phyloP scores from a whole-genome alignment of 2,888 invertebrate genomes.

The Andricus curvator region DNA sequence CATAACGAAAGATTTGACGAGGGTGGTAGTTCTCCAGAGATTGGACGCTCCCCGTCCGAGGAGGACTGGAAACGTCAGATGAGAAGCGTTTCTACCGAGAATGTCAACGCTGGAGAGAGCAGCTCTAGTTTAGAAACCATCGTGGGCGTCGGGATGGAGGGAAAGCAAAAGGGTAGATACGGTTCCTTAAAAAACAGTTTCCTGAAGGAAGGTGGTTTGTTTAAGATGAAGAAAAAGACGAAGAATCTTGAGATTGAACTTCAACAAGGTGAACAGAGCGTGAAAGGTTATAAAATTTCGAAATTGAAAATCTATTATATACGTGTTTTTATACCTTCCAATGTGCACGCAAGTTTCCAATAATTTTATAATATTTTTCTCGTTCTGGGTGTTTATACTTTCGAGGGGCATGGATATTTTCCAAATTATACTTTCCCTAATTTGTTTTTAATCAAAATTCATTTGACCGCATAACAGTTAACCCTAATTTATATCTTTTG shows the following conservation, averaged over 20 bases:
- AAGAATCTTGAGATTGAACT: constrained; percentile 55
- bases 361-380: neutral
- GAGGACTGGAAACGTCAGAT: constrained; percentile 62
- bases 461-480: no score
- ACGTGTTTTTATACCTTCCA: neutral
- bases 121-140: constrained; percentile 71
- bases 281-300: constrained; percentile 54
- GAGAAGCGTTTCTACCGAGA: constrained; percentile 61
- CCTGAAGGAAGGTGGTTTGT: constrained; percentile 67
- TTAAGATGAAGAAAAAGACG: constrained; percentile 66
- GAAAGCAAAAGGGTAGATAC: constrained; percentile 65
- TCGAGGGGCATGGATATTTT: no score
- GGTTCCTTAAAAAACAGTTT: constrained; percentile 68
- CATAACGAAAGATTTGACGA: constrained; percentile 67
- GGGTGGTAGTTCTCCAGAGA: constrained; percentile 69
- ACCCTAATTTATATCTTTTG: no score
- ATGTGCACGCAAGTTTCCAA: neutral
- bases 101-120: constrained; percentile 66
- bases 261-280: constrained; percentile 52
- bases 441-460: no score
- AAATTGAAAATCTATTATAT: neutral
- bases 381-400: neutral
- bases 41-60: constrained; percentile 69
- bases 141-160: constrained; percentile 54
- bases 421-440: no score